Base-by-base conservation (phyloP, 1,140 invertebrate species). In the Achroia grisella region DNA sequence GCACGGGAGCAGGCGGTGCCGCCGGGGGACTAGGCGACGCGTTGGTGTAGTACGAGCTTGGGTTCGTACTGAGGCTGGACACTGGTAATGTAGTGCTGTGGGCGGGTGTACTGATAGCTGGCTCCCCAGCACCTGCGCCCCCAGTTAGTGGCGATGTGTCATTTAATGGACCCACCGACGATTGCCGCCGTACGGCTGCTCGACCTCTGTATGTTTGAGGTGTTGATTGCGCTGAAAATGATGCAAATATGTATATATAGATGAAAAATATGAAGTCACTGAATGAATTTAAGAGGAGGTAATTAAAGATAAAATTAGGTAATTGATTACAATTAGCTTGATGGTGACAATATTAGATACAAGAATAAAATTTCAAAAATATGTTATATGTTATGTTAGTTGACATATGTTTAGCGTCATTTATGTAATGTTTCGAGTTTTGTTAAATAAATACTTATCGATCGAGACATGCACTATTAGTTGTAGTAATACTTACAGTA, bases 101-200 rank as follows among this genome's bases (percentile, higher is more conserved):
- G 1, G 79, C 79, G 0, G 78, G 78, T 29, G 78, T 84, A 65
- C 74, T 79, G 33, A 81, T 71, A 2, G 69, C 74, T 4, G 78
- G 54, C 52, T 82, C 78, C 13, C 77, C 71, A 39, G 70, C 67
- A n/a, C 55, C 67, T 8, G 54, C 55, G 42, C 65, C 62, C 44
- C 75, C 59, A 50, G 87, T 78, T 67, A 87, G 52, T 54, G 84
- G 73, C n/a, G 86, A 80, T 30, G 79, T 84, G 55, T 87, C 86
- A 39, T 87, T 81, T 33, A 88, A 70, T 0, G 87, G 82, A 4
- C 88, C 89, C 42, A 88, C 85, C 0, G 88, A 89, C 1, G 89
- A 89, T 56, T 89, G 89, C 12, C 89, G 81, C 5, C 89, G 78
- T n/a, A 89, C 88, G 0, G 72, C 77, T 10, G 86, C 87, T 10